Percentiles rank a stretch among this genome's conserved stretches.
phyloP scores from a whole-genome alignment of 2,797 vertebrate species.

The Enteromius radiatus region DNA sequence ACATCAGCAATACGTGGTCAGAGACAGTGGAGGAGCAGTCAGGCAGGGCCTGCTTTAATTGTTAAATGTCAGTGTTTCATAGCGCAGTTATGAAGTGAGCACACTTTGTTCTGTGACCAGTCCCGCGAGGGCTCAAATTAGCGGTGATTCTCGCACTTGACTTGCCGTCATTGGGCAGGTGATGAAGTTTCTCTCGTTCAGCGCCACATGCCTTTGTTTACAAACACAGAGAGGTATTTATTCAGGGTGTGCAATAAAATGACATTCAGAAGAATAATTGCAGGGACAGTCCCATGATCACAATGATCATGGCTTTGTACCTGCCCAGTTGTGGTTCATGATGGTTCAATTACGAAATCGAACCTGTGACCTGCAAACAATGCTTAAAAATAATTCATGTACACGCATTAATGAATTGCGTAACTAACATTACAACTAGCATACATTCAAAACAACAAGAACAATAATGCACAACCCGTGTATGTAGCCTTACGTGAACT shows the following conservation, averaged over 20 bases:
- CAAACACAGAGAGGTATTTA: slow-evolving; percentile 35
- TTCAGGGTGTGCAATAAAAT: slow-evolving; percentile 4
- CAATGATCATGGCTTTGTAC: background rate
- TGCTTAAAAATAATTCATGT: background rate
- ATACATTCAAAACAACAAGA: background rate
- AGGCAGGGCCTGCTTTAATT: background rate
- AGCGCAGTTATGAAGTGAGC: background rate
- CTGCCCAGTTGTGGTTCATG: background rate
- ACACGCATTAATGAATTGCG: background rate
- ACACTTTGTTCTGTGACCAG: background rate
- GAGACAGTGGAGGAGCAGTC: background rate
- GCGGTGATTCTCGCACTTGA: slow-evolving; percentile 55
- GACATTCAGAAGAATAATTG: background rate
- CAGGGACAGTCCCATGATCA: background rate
- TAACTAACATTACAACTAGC: background rate
- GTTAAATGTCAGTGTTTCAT: background rate
- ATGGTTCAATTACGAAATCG: background rate
- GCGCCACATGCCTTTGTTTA: slow-evolving; percentile 38
- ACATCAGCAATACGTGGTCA: background rate
- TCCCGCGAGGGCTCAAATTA: slow-evolving; percentile 49
- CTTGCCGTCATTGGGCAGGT: background rate
- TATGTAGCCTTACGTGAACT: background rate
- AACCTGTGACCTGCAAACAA: slow-evolving; percentile 1
- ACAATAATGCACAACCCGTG: background rate
- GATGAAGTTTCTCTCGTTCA: slow-evolving; percentile 21